Conservation (phyloP, 2,797 vertebrate species). For the Sylvia borin region DNA sequence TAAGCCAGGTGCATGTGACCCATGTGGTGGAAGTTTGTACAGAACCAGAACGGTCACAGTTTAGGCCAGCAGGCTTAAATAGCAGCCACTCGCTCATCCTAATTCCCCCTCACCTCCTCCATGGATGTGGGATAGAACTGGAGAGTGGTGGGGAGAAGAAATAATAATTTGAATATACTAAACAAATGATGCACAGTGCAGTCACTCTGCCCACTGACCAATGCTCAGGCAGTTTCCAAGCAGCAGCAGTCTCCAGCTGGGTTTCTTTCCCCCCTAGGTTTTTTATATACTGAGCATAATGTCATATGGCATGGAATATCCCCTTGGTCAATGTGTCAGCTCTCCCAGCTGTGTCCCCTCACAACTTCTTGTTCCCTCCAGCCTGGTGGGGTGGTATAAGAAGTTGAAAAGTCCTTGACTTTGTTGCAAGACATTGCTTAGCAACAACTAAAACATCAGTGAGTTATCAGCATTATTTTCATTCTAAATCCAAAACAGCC, state of each 20-base stretch:
- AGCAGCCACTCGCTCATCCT: accelerated
- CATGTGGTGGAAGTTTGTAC: not conserved
- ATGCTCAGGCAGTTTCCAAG: not conserved
- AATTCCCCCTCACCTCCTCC: not conserved
- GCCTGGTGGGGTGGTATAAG: not conserved
- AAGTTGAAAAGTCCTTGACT: not conserved
- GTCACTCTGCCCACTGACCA: not conserved
- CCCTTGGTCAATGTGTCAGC: not conserved
- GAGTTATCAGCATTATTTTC: not conserved
- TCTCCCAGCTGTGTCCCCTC: not conserved
- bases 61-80: not conserved
- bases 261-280: not conserved
- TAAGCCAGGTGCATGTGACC: not conserved
- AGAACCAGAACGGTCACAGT: not conserved
- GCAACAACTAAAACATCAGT: not conserved
- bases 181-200: not conserved
- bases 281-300: not conserved
- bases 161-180: not conserved
- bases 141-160: not conserved
- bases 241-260: not conserved
- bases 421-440: not conserved
- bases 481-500: not conserved
- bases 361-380: not conserved
- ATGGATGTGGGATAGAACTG: not conserved
- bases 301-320: not conserved